These are phyloP conservation scores for Parus major DNA, from an alignment of 2,113 vertebrate genomes.

Conservation along the genomic window DNA sequence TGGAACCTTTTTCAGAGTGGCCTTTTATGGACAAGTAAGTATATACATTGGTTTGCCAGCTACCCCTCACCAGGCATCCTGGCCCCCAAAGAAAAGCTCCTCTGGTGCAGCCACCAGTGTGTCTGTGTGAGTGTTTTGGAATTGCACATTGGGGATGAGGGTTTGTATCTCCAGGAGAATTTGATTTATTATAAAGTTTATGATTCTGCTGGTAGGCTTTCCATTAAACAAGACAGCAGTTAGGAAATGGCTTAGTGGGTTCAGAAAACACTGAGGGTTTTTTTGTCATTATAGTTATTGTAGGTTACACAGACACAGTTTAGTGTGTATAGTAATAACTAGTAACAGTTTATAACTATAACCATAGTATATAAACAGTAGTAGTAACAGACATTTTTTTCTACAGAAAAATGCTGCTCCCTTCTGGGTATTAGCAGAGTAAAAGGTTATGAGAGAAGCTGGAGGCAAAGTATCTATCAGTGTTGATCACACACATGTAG, in stretches of 20 bases:
- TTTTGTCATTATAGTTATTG: not conserved
- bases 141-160: not conserved
- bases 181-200: not conserved
- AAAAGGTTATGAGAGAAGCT: not conserved
- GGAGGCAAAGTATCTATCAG: not conserved
- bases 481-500: not conserved
- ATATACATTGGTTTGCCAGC: not conserved
- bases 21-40: conserved; percentile 93
- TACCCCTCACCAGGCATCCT: not conserved
- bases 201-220: not conserved
- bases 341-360: not conserved
- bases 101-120: not conserved
- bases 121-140: rapidly evolving
- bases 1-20: conserved; percentile 94
- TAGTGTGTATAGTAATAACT: not conserved
- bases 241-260: not conserved
- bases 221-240: not conserved
- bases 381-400: not conserved
- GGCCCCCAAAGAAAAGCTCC: not conserved
- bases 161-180: not conserved
- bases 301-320: not conserved
- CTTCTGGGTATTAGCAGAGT: not conserved
- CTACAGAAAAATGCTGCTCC: not conserved
- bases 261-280: not conserved
- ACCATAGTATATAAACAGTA: not conserved